Percentiles rank a stretch among this genome's conserved stretches.
These are phyloP conservation scores for Phyllotreta striolata DNA, from an alignment of 2,888 invertebrate species.

Conservation along the genomic window DNA sequence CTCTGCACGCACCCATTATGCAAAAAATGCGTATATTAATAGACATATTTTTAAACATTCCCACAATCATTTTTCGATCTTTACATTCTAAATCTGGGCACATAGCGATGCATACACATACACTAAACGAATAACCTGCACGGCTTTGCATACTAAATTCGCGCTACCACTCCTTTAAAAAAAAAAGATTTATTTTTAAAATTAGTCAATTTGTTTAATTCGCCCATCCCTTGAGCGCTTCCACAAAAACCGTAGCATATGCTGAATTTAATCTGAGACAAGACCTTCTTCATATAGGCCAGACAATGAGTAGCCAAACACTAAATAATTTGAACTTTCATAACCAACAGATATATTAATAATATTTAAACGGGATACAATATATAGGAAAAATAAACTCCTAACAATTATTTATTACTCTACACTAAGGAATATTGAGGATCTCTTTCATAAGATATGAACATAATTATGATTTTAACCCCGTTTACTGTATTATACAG, in stretches of 20 bases:
- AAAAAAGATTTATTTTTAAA: constrained; percentile 32
- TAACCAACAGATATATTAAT: no score
- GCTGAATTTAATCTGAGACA: constrained; percentile 9
- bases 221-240: constrained; percentile 30
- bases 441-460: neutral
- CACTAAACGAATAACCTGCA: constrained; percentile 32
- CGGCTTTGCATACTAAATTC: constrained; percentile 33
- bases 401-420: neutral
- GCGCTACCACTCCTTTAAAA: constrained; percentile 26
- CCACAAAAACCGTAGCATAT: constrained; percentile 23
- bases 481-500: constrained; percentile 19
- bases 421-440: neutral
- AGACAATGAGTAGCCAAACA: neutral
- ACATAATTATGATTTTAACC: constrained; percentile 12
- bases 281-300: constrained; percentile 3
- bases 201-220: constrained; percentile 39
- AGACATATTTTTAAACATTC: constrained; percentile 26
- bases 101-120: constrained; percentile 20
- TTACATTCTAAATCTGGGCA: constrained; percentile 28
- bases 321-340: no score
- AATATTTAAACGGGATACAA: no score
- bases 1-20: constrained; percentile 19
- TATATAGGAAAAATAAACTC: no score
- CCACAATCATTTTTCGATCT: constrained; percentile 22
- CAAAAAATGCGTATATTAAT: constrained; percentile 27